A percentile compares a stretch with the other conserved stretches of the same genome.
phyloP scores from a whole-genome alignment of 1,140 invertebrate genomes.

The Maconellicoccus hirsutus region DNA sequence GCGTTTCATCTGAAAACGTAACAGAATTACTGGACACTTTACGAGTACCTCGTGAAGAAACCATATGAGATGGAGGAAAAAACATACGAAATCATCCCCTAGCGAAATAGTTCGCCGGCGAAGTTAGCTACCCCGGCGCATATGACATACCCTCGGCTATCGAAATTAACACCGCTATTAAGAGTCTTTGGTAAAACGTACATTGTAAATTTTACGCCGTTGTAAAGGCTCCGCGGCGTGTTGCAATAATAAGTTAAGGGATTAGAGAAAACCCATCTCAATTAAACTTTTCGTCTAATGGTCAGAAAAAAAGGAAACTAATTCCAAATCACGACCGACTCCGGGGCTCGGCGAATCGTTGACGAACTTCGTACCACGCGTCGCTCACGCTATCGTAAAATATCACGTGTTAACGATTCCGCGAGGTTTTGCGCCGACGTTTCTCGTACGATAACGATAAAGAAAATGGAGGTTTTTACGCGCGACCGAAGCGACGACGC shows the following conservation, averaged over 20 bases:
- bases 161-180: background rate
- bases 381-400: too few species aligned
- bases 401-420: too few species aligned
- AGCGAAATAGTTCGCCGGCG: background rate
- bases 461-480: too few species aligned
- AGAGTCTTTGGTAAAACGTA: background rate
- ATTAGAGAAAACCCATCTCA: slow-evolving; percentile 21
- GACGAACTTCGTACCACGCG: background rate
- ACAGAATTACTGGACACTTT: background rate
- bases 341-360: background rate
- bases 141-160: background rate
- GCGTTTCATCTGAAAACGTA: background rate
- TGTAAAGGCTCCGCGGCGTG: background rate
- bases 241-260: slow-evolving; percentile 11
- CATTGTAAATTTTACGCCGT: background rate
- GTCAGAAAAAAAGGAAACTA: slow-evolving; percentile 12
- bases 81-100: background rate
- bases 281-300: slow-evolving; percentile 9
- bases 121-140: too few species aligned
- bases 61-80: background rate
- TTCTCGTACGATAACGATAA: too few species aligned
- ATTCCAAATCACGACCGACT: background rate
- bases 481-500: too few species aligned
- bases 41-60: too few species aligned
- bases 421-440: too few species aligned